A percentile compares a stretch with the other conserved stretches of the same genome.
Evolutionary conservation across 1,140 invertebrate species (phyloP).

Genomic region (Hylaeus anthracinus): DNA sequence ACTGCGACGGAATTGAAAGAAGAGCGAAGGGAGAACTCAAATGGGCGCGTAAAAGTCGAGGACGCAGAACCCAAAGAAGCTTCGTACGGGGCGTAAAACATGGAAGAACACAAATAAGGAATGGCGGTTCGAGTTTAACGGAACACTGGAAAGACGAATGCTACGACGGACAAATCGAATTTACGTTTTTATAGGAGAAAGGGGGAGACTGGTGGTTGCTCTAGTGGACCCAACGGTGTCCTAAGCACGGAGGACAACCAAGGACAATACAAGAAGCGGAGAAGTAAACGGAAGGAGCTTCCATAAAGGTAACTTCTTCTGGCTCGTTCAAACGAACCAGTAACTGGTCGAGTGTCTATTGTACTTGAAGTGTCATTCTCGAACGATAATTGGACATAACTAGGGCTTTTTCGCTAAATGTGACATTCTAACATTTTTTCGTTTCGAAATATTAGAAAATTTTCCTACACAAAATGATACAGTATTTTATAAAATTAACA

Average conservation of each 20-base stretch:
- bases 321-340: neutral
- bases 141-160: neutral
- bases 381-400: no score
- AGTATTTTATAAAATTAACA: no score
- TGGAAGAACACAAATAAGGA: slow-evolving; percentile 6
- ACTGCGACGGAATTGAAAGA: neutral
- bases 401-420: no score
- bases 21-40: neutral
- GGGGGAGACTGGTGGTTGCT: neutral
- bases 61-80: neutral
- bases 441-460: no score
- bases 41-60: neutral
- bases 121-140: neutral
- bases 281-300: neutral
- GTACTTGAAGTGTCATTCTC: no score
- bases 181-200: slow-evolving; percentile 17
- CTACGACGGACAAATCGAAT: neutral
- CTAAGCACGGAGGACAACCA: neutral
- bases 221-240: slow-evolving; percentile 12
- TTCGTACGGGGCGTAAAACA: no score
- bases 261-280: neutral
- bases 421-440: no score
- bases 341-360: no score
- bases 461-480: no score
- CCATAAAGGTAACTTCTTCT: neutral